Conservation (phyloP, 2,888 invertebrate genomes). For the Machimus rusticus region DNA sequence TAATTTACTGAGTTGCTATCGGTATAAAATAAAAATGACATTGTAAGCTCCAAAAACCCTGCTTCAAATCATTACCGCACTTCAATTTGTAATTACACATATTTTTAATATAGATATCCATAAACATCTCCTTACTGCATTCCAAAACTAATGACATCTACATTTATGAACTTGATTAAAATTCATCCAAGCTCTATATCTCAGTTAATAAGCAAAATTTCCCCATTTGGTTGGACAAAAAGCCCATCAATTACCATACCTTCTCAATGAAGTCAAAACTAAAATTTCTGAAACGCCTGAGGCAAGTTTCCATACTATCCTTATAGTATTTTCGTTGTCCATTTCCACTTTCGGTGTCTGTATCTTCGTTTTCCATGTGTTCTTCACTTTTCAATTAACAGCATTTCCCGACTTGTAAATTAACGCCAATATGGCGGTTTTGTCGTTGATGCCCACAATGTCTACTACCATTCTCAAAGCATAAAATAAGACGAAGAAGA, state of each 20-base stretch:
- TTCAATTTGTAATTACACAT: neutral
- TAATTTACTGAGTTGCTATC: too few relatives aligned
- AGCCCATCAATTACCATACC: neutral
- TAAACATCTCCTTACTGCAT: neutral
- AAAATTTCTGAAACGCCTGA: neutral
- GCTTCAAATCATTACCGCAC: neutral
- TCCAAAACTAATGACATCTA: neutral
- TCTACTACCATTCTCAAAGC: neutral
- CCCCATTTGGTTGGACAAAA: neutral
- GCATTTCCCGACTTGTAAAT: conserved; percentile 8
- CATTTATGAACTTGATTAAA: neutral
- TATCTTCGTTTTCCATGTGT: neutral
- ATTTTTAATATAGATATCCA: neutral
- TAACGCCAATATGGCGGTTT: neutral
- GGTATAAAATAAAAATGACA: too few relatives aligned
- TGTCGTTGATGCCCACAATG: neutral
- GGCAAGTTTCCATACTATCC: neutral
- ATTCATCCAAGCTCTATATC: neutral
- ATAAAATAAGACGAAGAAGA: neutral
- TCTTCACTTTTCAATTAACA: neutral
- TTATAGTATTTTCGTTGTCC: neutral
- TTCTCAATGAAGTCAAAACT: neutral
- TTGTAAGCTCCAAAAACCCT: too few relatives aligned
- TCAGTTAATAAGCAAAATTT: neutral
- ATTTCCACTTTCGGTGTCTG: neutral